Base-by-base conservation (phyloP, 2,888 invertebrate genomes). In the Aporophyla nigra region DNA sequence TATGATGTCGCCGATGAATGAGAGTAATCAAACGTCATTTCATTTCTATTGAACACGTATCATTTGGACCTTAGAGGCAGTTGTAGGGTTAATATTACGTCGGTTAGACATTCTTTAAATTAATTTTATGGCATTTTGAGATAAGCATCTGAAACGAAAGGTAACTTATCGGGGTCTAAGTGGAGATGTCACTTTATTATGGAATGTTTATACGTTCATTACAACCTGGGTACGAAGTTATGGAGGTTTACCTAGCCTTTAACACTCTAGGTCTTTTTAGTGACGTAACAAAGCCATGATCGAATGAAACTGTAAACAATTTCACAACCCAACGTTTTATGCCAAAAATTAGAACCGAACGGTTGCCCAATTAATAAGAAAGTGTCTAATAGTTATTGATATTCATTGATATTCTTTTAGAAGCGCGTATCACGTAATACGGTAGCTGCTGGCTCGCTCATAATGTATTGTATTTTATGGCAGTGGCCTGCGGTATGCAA, bases 391-490 rank as follows among this genome's bases (percentile, higher is more conserved):
- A 88, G 87, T 88, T 89, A 89, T 90, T 87, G 88, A 90, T 89
- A 91, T 92, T 91, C 91, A 92, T 93, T 92, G 91, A 91, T 92
- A 91, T 92, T 91, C 88, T 92, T 93, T 92, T 92, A 92, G 91
- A 93, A 83, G 83, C 78, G 88, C 83, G 90, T 92, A 92, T 92
- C 92, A 95, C 95, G 95, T 95, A 95, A 95, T 93, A 92, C 96
- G 90, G 96, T 91, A 95, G 96, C 94, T 88, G 87, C 87, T 90
- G 91, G 91, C 87, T 90, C 80, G 92, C 92, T 94, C 95, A 92
- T 95, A 94, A 95, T 94, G 94, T 94, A 92, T 94, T 94, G 93
- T 94, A 94, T 94, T 95, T 95, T 95, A 95, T 93, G 91, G 90
- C 91, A 92, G 90, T 92, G 94, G 94, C 94, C 93, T 92, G 94